Conservation (phyloP, 2,113 vertebrate species). For the Hirundichthys speculiger region DNA sequence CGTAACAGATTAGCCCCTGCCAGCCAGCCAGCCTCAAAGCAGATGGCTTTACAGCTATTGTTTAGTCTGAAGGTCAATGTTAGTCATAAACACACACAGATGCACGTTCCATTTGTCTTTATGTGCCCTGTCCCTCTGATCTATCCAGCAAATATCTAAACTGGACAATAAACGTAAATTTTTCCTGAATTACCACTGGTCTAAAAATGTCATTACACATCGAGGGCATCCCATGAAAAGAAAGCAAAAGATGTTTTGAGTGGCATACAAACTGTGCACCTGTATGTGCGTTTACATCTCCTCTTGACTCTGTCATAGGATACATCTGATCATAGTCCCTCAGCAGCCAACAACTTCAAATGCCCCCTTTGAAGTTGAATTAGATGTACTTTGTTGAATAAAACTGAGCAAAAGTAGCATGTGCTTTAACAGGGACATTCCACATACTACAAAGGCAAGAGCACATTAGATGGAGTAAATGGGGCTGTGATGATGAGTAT, state of each 20-base stretch:
- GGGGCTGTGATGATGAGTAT: slow-evolving; percentile 72
- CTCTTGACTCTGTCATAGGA: slow-evolving; percentile 63
- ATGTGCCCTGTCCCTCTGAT: slow-evolving; percentile 17
- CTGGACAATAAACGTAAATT: slow-evolving; percentile 3
- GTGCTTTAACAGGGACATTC: slow-evolving; percentile 76
- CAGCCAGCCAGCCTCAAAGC: slow-evolving; percentile 53
- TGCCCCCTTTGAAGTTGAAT: slow-evolving; percentile 78
- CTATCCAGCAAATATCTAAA: slow-evolving; percentile 37
- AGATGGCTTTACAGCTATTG: slow-evolving; percentile 70
- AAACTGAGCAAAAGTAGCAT: slow-evolving; percentile 74
- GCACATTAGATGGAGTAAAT: slow-evolving; percentile 75
- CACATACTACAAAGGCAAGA: slow-evolving; percentile 68
- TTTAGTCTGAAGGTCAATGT: slow-evolving; percentile 78
- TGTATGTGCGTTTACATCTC: slow-evolving; percentile 73
- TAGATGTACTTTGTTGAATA: slow-evolving; percentile 79
- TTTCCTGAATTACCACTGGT: background rate
- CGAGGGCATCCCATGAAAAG: slow-evolving; percentile 17
- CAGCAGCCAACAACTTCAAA: slow-evolving; percentile 67
- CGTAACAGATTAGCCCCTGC: slow-evolving; percentile 57
- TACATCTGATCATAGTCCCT: slow-evolving; percentile 59
- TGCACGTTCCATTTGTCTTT: slow-evolving; percentile 39
- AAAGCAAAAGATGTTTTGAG: slow-evolving; percentile 30
- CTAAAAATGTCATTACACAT: slow-evolving; percentile 28
- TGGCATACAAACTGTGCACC: slow-evolving; percentile 69
- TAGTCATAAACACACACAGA: slow-evolving; percentile 50